Percentiles rank a stretch among this genome's conserved stretches.
Evolutionary conservation across 1,140 invertebrate genomes (phyloP).

Genomic region (Leptinotarsa defecta): DNA sequence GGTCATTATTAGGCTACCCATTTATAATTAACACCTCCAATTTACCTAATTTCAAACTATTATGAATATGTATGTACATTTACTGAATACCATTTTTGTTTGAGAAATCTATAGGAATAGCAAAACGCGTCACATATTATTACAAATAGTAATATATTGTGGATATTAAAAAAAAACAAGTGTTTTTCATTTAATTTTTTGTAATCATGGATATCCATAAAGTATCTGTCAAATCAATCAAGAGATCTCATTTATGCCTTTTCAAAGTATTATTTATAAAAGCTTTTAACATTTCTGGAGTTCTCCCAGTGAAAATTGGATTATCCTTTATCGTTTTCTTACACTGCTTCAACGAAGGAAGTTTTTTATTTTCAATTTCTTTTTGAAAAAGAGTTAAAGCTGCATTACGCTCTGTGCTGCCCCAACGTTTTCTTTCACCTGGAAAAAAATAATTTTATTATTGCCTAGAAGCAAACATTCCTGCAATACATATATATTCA

Average conservation of each 20-base stretch:
- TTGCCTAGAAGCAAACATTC: too few relatives aligned
- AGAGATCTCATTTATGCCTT: background rate
- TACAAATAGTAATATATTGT: too few relatives aligned
- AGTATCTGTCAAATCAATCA: background rate
- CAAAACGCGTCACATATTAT: too few relatives aligned
- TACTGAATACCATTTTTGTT: too few relatives aligned
- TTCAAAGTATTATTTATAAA: slow-evolving; percentile 5
- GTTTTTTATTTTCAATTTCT: slow-evolving; percentile 5
- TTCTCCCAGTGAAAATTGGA: background rate
- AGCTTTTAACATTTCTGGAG: background rate
- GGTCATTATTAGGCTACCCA: too few relatives aligned
- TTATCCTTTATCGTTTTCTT: background rate
- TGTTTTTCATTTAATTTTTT: too few relatives aligned
- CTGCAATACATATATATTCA: too few relatives aligned
- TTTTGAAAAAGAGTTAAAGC: background rate
- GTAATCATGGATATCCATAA: too few relatives aligned
- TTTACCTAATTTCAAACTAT: too few relatives aligned
- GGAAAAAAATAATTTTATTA: background rate
- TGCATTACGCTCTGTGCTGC: background rate
- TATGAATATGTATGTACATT: too few relatives aligned
- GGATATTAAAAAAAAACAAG: background rate
- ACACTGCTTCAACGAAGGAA: background rate
- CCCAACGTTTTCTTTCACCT: background rate
- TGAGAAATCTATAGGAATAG: too few relatives aligned
- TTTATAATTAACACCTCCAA: too few relatives aligned